Percentiles rank a stretch among this genome's conserved stretches.
phyloP scores from a whole-genome alignment of 2,888 invertebrate genomes.

The Ichneumoninae sp. region DNA sequence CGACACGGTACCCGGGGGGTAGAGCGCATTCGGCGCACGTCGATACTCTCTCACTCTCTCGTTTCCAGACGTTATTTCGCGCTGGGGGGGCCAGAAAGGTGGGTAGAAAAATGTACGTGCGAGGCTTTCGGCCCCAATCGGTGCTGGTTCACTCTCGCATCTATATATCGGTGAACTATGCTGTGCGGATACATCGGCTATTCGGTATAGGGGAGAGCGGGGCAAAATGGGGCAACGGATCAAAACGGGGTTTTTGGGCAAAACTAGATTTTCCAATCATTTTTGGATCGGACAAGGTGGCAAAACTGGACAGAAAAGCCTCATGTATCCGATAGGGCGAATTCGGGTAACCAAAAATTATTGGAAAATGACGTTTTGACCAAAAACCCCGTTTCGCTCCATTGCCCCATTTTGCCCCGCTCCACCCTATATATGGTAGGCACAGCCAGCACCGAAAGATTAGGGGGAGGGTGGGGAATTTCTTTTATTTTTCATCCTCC shows the following conservation, averaged over 20 bases:
- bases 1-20: slow-evolving; percentile 56
- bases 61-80: slow-evolving; percentile 59
- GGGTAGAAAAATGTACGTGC: slow-evolving; percentile 51
- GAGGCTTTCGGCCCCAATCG: slow-evolving; percentile 4
- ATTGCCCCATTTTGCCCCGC: no score
- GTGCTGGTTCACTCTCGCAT: background rate
- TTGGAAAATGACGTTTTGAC: no score
- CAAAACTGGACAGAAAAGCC: no score
- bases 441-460: background rate
- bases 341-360: no score
- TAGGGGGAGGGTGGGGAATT: background rate
- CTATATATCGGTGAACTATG: background rate
- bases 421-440: no score
- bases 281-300: no score
- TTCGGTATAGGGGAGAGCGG: no score
- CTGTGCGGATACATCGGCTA: slow-evolving; percentile 8
- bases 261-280: no score
- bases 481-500: slow-evolving; percentile 22
- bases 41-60: slow-evolving; percentile 52
- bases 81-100: slow-evolving; percentile 26
- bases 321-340: no score
- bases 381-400: no score
- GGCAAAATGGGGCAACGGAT: no score
- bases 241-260: no score
- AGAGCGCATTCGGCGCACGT: slow-evolving; percentile 60